Evolutionary conservation across 2,888 invertebrate species (phyloP), one percentile per base, ranked within the genome.

Genomic region (Parnassius apollo): DNA sequence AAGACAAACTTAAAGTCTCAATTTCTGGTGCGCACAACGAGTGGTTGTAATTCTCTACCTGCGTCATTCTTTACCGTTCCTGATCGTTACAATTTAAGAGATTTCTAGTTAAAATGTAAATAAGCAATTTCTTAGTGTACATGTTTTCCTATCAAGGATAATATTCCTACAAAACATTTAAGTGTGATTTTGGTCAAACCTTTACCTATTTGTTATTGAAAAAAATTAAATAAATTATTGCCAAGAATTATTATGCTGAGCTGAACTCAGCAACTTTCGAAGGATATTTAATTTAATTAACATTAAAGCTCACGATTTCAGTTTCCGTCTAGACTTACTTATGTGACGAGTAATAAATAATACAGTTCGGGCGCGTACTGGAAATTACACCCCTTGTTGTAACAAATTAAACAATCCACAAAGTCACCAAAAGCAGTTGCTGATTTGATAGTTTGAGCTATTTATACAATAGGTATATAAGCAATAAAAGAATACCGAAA

Each of bases 361-460:
- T 18, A 18, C n/a, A 42, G 57, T 25, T 46, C 57, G 60, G 57
- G 61, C 65, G 64, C 68, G 64, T 54, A 60, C 68, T 68, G 71
- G 71, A 71, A 71, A 72, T 72, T 69, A 67, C 66, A 64, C 64
- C 56, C 46, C 57, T 52, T 46, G 60, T 60, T 54, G 62, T 53
- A 67, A 66, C 66, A 67, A 68, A 68, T 69, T 69, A 66, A 67
- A 61, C 68, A 65, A 66, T 67, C 67, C 44, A 42, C 53, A 62
- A 57, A 57, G 57, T 57, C 62, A 57, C 62, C 50, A 18, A 25
- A 51, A 56, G 45, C 51, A 44, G 42, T 56, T 50, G 44, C 35
- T 61, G 45, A 61, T 61, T 61, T 57, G 22, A 50, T 61, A 57
- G 35, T 35, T 45, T 18, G 35, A 10, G 45, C 25, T 11, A 9